Percentiles rank a stretch among this genome's conserved stretches.
phyloP scores from a whole-genome alignment of 2,888 invertebrate species.

The Saturnia pavonia region DNA sequence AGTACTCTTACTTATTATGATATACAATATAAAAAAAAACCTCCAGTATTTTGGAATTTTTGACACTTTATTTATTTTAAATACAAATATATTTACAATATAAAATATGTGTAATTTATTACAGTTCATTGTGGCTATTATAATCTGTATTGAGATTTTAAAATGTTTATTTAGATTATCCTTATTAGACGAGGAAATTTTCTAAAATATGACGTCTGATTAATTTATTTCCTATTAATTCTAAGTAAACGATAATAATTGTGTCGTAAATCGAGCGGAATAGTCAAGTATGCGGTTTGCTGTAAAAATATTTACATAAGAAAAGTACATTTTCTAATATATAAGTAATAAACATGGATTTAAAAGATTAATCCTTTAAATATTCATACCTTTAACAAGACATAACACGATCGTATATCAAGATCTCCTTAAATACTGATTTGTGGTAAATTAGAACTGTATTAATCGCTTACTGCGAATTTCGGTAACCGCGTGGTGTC shows the following conservation, averaged over 20 bases:
- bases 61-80: neutral
- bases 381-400: slow-evolving; percentile 17
- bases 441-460: slow-evolving; percentile 16
- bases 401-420: slow-evolving; percentile 31
- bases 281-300: slow-evolving; percentile 11
- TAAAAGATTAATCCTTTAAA: slow-evolving; percentile 17
- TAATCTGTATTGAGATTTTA: neutral
- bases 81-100: neutral
- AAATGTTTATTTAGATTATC: slow-evolving; percentile 3
- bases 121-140: neutral
- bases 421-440: slow-evolving; percentile 23
- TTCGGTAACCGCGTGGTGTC: neutral
- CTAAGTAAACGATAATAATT: slow-evolving; percentile 17
- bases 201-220: slow-evolving; percentile 17
- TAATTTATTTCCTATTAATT: slow-evolving; percentile 13
- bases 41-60: neutral
- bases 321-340: slow-evolving; percentile 16
- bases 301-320: slow-evolving; percentile 14
- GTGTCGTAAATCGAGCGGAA: slow-evolving; percentile 16
- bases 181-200: slow-evolving; percentile 16
- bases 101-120: neutral
- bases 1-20: neutral
- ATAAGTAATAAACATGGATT: slow-evolving; percentile 18
- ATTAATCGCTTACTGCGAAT: slow-evolving; percentile 10
- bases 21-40: neutral